Percentiles rank a stretch among this genome's conserved stretches.
Evolutionary conservation across 2,113 vertebrate genomes (phyloP).

Genomic region (Campylomormyrus numenius): DNA sequence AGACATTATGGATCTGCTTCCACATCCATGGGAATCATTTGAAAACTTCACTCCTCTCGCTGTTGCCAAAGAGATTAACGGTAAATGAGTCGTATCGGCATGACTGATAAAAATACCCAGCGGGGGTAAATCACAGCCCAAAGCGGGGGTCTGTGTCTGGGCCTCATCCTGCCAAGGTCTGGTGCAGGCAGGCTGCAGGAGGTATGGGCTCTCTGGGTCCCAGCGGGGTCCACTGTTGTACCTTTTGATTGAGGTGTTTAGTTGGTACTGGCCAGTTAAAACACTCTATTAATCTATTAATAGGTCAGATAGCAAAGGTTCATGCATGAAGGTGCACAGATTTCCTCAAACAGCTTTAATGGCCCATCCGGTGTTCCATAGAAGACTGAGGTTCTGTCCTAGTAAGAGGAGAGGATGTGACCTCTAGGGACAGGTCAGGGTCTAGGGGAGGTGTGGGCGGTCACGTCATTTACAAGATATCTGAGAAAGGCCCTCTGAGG

Average conservation of each 20-base stretch:
- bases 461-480: background rate
- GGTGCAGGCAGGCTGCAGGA: background rate
- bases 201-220: background rate
- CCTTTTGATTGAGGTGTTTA: background rate
- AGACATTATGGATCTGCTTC: conserved; percentile 3
- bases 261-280: background rate
- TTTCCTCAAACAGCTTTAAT: conserved; percentile 15
- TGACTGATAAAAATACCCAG: background rate
- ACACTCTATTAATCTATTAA: background rate
- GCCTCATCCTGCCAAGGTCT: background rate
- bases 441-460: background rate
- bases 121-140: background rate
- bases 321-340: background rate
- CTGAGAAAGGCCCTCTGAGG: background rate
- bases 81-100: background rate
- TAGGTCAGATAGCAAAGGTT: background rate
- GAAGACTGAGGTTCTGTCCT: background rate
- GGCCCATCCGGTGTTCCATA: conserved; percentile 14
- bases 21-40: background rate
- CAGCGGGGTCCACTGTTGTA: background rate
- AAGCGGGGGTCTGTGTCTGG: background rate
- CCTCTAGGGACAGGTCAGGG: background rate
- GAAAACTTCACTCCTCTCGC: background rate
- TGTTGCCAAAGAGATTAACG: background rate
- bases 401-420: background rate